These are phyloP conservation scores for Hipparchia sbordonii DNA, from an alignment of 2,888 invertebrate species.

Conservation along the genomic window DNA sequence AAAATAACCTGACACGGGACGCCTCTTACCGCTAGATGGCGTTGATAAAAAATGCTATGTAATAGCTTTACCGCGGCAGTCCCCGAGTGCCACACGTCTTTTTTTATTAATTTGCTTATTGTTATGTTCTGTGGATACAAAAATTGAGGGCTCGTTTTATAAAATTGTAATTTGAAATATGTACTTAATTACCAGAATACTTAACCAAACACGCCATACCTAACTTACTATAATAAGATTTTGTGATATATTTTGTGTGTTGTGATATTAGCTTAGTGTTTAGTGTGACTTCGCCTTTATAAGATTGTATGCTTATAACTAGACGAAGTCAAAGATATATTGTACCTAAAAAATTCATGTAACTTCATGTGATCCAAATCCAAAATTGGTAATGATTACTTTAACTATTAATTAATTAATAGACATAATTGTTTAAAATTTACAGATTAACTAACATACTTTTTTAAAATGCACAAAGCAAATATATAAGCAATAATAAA, in stretches of 20 bases:
- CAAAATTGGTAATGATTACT: no score
- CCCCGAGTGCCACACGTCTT: no score
- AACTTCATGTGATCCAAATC: background rate
- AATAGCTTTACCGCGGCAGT: no score
- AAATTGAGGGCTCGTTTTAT: background rate
- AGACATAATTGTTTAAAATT: background rate
- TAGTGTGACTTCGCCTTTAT: conserved; percentile 28
- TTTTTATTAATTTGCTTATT: no score
- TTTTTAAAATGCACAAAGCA: background rate
- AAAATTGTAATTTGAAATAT: background rate
- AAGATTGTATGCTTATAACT: conserved; percentile 32
- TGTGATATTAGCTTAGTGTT: conserved; percentile 54
- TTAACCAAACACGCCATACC: background rate
- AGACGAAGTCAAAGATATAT: conserved; percentile 10
- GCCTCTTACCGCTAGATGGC: no score
- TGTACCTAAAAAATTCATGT: background rate
- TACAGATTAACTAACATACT: background rate
- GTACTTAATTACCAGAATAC: background rate
- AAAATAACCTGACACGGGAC: no score
- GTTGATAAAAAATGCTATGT: no score
- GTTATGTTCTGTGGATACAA: background rate
- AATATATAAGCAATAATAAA: background rate
- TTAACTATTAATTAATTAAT: no score
- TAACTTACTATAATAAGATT: conserved; percentile 12
- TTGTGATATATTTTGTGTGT: conserved; percentile 70